Conservation (phyloP, 2,113 vertebrate genomes). For the Myiopsitta monachus region DNA sequence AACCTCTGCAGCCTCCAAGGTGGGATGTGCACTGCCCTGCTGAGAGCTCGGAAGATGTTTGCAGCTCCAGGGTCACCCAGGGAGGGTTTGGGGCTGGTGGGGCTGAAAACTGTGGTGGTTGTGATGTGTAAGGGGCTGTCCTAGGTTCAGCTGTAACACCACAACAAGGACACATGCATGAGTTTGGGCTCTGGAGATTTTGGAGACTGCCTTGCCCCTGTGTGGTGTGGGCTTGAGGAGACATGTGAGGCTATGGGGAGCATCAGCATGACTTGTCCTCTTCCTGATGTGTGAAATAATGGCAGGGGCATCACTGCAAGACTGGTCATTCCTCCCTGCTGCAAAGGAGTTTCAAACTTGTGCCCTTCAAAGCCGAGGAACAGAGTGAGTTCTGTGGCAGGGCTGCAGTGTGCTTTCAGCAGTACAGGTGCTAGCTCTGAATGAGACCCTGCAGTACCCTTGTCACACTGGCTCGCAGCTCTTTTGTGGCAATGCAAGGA, state of each 20-base stretch:
- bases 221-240: fast-evolving
- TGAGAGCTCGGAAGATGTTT: not conserved
- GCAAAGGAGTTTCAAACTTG: not conserved
- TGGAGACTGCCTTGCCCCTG: not conserved
- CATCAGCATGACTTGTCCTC: not conserved
- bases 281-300: not conserved
- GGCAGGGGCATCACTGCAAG: not conserved
- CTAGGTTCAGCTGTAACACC: not conserved
- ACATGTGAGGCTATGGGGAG: fast-evolving
- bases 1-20: fast-evolving
- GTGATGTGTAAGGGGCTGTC: not conserved
- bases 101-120: not conserved
- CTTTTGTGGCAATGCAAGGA: fast-evolving
- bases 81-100: not conserved
- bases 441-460: fast-evolving
- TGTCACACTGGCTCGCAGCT: fast-evolving
- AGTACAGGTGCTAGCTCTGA: fast-evolving
- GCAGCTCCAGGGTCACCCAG: not conserved
- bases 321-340: not conserved
- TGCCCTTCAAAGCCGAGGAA: not conserved
- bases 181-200: not conserved
- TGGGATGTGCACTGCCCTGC: not conserved
- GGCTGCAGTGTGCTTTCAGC: not conserved
- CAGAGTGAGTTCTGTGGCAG: not conserved
- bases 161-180: fast-evolving